Evolutionary conservation across 1,140 invertebrate species (phyloP), one percentile per base, ranked within the genome.

Genomic region (Drosophila aff.): DNA sequence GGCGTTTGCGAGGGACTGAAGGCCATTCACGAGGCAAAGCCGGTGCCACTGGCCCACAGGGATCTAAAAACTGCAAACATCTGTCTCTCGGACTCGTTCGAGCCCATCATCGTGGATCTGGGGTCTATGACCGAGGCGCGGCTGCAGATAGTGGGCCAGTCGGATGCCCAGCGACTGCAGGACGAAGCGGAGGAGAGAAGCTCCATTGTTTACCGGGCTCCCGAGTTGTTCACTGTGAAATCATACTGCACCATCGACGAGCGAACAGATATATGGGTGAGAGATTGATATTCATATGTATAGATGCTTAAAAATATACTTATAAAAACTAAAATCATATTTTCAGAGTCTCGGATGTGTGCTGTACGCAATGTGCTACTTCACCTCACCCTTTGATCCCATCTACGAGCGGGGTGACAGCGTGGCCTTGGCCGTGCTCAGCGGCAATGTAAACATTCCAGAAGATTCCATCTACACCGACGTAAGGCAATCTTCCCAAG

Each of bases 1-100:
- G 95, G 95, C 60, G 95, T 97, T 60, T 97, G 96, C 91, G 95
- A 97, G 83, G 97, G 95, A 7, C 93, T 97, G 0, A 95, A 95
- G 92, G 95, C 95, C 59, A 95, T 98, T 89, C 97, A 98, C 92
- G 95, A 96, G 80, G 93, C 94, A 33, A 95, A 95, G 85, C 96
- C 96, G 21, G 94, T 96, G 60, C 95, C 96, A 26, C 94, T 97
- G 78, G 96, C 97, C 59, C 97, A 98, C 90, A 94, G 97, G 89
- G 97, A 98, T 94, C 92, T 98, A 41, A 98, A 98, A 93, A 97
- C 97, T 61, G 96, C 95, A 33, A 98, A 98, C 94, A 95, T 98
- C 79, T 94, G 97, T 79, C 93, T 98, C 26, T 95, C 95, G 28
- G 95, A 97, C 82, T 95, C 95, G 68, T 95, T 95, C 76, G 95